phyloP scores from a whole-genome alignment of 2,113 vertebrate species.

The Cardinalis cardinalis region DNA sequence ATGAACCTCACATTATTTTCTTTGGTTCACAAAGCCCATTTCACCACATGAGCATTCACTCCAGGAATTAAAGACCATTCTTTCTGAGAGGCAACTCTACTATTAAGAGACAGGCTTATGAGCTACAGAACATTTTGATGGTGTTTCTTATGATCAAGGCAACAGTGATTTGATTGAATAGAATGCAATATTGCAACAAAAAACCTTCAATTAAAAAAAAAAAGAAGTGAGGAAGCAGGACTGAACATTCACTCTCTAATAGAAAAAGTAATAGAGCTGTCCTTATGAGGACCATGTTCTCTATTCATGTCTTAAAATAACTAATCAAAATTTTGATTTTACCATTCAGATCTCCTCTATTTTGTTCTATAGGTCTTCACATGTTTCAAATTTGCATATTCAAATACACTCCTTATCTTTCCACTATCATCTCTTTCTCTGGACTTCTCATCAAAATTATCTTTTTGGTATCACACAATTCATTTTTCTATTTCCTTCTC shows the following conservation, averaged over 20 bases:
- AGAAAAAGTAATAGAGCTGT: not conserved
- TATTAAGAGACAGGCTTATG: not conserved
- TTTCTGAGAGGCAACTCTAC: not conserved
- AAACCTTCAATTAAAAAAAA: not conserved
- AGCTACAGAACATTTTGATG: not conserved
- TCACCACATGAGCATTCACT: not conserved
- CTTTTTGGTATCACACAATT: not conserved
- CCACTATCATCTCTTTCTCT: not conserved
- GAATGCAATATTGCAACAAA: not conserved
- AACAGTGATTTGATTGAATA: not conserved
- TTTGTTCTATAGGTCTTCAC: not conserved
- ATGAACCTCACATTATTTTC: not conserved
- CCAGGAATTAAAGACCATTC: not conserved
- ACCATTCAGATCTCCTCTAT: not conserved
- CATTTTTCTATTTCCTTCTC: not conserved
- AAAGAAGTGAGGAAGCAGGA: not conserved
- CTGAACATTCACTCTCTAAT: not conserved
- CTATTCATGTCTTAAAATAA: not conserved
- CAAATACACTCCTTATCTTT: not conserved
- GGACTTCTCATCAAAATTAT: not conserved
- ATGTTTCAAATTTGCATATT: not conserved
- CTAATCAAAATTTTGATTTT: not conserved
- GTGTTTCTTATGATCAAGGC: not conserved
- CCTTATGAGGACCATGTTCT: not conserved
- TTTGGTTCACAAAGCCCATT: not conserved